phyloP scores from a whole-genome alignment of 2,797 vertebrate genomes.

The Babyrousa celebensis region DNA sequence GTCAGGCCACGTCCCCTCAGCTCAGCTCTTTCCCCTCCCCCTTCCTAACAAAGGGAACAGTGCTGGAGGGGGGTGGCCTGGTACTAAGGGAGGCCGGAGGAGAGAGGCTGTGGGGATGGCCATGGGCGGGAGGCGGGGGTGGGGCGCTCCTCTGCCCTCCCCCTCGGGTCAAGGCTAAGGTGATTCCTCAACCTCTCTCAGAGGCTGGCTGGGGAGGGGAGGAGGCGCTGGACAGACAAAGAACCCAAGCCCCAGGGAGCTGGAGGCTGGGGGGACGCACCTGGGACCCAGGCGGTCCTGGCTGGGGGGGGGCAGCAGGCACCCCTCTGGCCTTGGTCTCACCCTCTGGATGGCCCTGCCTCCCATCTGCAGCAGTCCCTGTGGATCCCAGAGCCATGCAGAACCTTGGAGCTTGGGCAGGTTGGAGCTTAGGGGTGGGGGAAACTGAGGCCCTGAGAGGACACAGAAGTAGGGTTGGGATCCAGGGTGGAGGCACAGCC shows the following conservation, averaged over 20 bases:
- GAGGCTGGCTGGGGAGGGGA: constrained; percentile 72
- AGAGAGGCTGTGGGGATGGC: constrained; percentile 86
- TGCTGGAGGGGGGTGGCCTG: neutral
- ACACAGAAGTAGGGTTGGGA: neutral
- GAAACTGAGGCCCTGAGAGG: constrained; percentile 67
- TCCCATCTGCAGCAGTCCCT: constrained; percentile 27
- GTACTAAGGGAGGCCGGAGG: constrained; percentile 73
- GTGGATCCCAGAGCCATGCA: neutral
- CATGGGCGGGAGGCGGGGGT: constrained; percentile 76
- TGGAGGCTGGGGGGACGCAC: constrained; percentile 71
- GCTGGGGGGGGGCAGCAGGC: constrained; percentile 54
- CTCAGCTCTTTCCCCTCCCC: constrained; percentile 83
- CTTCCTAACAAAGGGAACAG: constrained; percentile 86
- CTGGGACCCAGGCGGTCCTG: constrained; percentile 75
- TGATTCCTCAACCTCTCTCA: constrained; percentile 86
- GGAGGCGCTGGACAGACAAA: constrained; percentile 82
- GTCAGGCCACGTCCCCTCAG: constrained; percentile 87
- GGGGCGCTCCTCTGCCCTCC: constrained; percentile 76
- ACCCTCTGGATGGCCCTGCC: neutral
- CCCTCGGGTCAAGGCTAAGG: constrained; percentile 86
- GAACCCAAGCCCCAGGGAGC: constrained; percentile 59
- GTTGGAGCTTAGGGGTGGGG: neutral
- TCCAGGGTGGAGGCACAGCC: constrained; percentile 73
- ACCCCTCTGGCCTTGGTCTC: constrained; percentile 62
- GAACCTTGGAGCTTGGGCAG: neutral